Percentiles rank a stretch among this genome's conserved stretches.
Evolutionary conservation across 2,888 invertebrate species (phyloP).

Genomic region (Vesta saturnalis): DNA sequence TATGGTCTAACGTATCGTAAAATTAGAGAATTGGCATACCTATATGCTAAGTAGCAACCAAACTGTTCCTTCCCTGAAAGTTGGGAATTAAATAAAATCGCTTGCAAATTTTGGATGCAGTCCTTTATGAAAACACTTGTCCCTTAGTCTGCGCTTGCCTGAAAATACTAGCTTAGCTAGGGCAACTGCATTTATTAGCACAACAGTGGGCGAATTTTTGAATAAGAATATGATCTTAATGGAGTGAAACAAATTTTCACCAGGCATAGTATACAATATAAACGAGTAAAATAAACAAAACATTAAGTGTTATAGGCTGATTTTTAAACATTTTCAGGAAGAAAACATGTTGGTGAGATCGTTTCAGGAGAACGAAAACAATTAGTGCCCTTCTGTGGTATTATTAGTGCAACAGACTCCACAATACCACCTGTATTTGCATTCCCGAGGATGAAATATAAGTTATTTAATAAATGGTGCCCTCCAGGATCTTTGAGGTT

Average conservation of each 20-base stretch:
- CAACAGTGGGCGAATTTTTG: conserved; percentile 1
- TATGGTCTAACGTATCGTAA: conserved; percentile 8
- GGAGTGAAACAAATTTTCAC: conserved; percentile 4
- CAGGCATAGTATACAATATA: conserved; percentile 6
- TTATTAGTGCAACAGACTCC: conserved; percentile 42
- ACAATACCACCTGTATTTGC: conserved; percentile 41
- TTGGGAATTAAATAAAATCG: too few species aligned
- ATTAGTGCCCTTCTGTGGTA: conserved; percentile 42
- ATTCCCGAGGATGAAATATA: conserved; percentile 15
- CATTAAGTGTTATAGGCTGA: neutral
- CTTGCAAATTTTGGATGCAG: too few species aligned
- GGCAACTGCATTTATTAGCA: conserved; percentile 10
- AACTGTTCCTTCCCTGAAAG: neutral
- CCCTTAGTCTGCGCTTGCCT: conserved; percentile 10
- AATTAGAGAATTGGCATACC: too few species aligned
- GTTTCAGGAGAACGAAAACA: conserved; percentile 40
- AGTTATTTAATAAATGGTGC: conserved; percentile 17
- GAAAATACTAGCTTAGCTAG: conserved; percentile 17
- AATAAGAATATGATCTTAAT: conserved; percentile 11
- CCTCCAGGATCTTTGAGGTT: conserved; percentile 13
- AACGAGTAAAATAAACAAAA: conserved; percentile 9
- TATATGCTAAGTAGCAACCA: neutral
- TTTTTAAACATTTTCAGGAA: conserved; percentile 17
- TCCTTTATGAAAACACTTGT: too few species aligned
- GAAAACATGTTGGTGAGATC: conserved; percentile 40